A percentile compares a stretch with the other conserved stretches of the same genome.
phyloP scores from a whole-genome alignment of 2,888 invertebrate genomes.

The Microchrysa polita region DNA sequence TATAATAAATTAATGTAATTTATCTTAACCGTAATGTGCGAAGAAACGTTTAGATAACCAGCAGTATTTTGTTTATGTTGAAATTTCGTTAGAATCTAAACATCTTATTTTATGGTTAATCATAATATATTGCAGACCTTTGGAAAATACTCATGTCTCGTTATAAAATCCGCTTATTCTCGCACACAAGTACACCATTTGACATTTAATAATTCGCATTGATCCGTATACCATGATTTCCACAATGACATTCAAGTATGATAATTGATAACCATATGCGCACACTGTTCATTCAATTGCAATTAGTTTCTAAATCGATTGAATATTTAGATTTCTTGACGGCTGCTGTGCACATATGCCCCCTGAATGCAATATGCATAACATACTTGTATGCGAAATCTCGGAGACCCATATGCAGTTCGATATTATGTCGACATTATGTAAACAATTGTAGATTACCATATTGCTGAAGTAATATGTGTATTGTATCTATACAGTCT shows the following conservation, averaged over 20 bases:
- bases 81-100: too few species aligned
- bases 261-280: too few species aligned
- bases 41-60: too few species aligned
- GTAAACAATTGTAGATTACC: constrained; percentile 27
- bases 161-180: too few species aligned
- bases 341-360: too few species aligned
- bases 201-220: constrained; percentile 14
- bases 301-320: constrained; percentile 19
- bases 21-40: too few species aligned
- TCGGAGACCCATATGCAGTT: background rate
- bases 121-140: too few species aligned
- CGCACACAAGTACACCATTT: background rate
- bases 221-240: constrained; percentile 21
- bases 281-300: constrained; percentile 15
- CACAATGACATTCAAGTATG: constrained; percentile 22
- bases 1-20: too few species aligned
- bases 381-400: background rate
- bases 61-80: too few species aligned
- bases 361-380: background rate
- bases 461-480: background rate
- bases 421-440: constrained; percentile 28
- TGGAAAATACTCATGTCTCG: too few species aligned
- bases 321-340: constrained; percentile 16
- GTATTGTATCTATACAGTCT: background rate
- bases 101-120: too few species aligned